Evolutionary conservation across 2,797 vertebrate species (phyloP).

Genomic region (Pachyuromys duprasi): DNA sequence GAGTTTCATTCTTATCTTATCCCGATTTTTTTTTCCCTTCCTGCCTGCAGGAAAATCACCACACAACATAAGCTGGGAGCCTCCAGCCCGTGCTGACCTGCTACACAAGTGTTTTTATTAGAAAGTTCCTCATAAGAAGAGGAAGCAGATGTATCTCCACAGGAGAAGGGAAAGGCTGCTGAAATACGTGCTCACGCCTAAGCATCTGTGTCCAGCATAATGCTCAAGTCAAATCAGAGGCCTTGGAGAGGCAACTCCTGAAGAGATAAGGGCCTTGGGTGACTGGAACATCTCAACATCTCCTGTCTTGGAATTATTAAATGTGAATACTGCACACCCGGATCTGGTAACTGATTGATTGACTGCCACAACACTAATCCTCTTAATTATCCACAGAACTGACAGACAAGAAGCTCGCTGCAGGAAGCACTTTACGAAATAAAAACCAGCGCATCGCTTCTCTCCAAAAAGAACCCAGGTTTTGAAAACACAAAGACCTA

Average conservation of each 20-base stretch:
- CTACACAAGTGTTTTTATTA: background rate
- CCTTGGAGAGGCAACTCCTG: background rate
- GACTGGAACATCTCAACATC: background rate
- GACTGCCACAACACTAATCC: background rate
- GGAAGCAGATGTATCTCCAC: background rate
- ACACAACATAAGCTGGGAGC: background rate
- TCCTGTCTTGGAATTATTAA: background rate
- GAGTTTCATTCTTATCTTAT: background rate
- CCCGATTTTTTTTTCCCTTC: background rate
- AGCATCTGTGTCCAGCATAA: background rate
- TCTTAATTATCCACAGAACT: conserved; percentile 3
- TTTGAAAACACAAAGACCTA: conserved; percentile 27
- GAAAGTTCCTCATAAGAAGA: background rate
- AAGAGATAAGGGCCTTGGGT: background rate
- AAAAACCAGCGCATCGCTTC: background rate
- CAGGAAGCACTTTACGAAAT: conserved; percentile 27
- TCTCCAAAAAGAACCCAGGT: background rate
- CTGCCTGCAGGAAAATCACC: background rate
- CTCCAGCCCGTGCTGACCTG: background rate
- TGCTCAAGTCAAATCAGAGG: background rate
- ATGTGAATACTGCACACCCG: background rate
- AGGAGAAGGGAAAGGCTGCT: background rate
- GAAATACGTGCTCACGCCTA: accelerated
- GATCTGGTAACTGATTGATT: background rate
- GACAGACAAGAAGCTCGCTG: background rate